Percentiles rank a stretch among this genome's conserved stretches.
Conservation (phyloP, 2,888 invertebrate genomes). For the Andrena dorsata region DNA sequence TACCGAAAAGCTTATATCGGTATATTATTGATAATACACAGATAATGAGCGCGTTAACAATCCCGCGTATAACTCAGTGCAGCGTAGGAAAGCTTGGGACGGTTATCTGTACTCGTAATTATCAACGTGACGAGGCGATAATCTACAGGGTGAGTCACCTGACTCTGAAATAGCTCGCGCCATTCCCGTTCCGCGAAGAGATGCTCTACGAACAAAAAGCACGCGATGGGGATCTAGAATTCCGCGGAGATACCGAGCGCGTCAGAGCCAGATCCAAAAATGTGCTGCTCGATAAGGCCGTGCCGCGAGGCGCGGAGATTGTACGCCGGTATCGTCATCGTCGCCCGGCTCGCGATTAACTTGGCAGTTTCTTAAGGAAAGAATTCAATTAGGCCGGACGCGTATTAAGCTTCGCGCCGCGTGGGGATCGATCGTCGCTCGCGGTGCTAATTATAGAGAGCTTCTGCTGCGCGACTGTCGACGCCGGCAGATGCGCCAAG, state of each 20-base stretch:
- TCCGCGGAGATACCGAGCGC: too few relatives aligned
- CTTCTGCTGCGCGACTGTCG: background rate
- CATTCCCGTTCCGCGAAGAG: too few relatives aligned
- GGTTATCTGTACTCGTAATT: background rate
- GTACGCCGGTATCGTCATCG: background rate
- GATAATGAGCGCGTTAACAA: too few relatives aligned
- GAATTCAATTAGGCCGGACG: conserved; percentile 6
- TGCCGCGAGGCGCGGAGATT: background rate
- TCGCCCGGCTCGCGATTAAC: background rate
- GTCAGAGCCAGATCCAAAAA: background rate
- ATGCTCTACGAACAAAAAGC: background rate
- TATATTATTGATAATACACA: too few relatives aligned
- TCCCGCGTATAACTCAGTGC: too few relatives aligned
- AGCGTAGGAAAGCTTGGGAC: too few relatives aligned
- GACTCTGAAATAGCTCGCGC: background rate
- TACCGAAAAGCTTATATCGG: too few relatives aligned
- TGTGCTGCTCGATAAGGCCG: background rate
- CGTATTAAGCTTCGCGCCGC: background rate
- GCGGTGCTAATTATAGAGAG: conserved; percentile 14
- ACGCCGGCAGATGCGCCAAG: background rate
- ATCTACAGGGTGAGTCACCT: background rate
- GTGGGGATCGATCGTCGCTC: background rate
- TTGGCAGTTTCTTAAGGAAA: background rate
- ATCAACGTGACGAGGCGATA: background rate
- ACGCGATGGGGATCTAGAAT: background rate